These are phyloP conservation scores for Clivina fossor DNA, from an alignment of 2,888 invertebrate genomes.

Conservation along the genomic window DNA sequence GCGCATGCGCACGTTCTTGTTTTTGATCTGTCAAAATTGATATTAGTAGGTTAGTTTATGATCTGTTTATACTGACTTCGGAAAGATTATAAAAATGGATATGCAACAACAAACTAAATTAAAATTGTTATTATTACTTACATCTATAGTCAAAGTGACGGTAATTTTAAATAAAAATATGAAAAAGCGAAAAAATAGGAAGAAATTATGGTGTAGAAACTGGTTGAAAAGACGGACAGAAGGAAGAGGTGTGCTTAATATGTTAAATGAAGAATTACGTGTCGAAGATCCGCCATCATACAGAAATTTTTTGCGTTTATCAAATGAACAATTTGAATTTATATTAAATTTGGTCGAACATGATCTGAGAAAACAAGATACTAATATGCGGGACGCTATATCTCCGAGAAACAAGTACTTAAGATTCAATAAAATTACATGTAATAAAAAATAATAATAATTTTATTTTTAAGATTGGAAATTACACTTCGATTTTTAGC, in stretches of 20 bases:
- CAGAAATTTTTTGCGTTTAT: slow-evolving; percentile 7
- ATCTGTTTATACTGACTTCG: no score
- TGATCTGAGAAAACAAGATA: background rate
- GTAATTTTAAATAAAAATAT: background rate
- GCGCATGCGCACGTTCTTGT: no score
- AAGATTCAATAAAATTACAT: background rate
- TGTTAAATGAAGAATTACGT: slow-evolving; percentile 28
- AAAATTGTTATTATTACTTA: slow-evolving; percentile 9
- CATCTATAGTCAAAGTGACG: no score
- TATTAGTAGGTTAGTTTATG: no score
- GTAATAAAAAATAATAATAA: slow-evolving; percentile 7
- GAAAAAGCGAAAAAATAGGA: slow-evolving; percentile 4
- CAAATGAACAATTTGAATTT: no score
- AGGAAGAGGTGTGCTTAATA: slow-evolving; percentile 25
- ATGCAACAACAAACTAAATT: slow-evolving; percentile 4
- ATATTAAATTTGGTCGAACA: background rate
- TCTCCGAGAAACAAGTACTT: no score
- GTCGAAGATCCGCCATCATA: slow-evolving; percentile 19
- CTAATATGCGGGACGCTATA: slow-evolving; percentile 5
- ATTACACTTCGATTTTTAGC: slow-evolving; percentile 24
- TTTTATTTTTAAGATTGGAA: slow-evolving; percentile 20
- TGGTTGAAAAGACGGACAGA: slow-evolving; percentile 21
- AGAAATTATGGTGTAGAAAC: slow-evolving; percentile 24
- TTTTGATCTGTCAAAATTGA: no score
- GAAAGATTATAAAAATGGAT: no score